A percentile compares a stretch with the other conserved stretches of the same genome.
phyloP scores from a whole-genome alignment of 35 echinoderm and acorn worm genomes.

The Amphiura filiformis region DNA sequence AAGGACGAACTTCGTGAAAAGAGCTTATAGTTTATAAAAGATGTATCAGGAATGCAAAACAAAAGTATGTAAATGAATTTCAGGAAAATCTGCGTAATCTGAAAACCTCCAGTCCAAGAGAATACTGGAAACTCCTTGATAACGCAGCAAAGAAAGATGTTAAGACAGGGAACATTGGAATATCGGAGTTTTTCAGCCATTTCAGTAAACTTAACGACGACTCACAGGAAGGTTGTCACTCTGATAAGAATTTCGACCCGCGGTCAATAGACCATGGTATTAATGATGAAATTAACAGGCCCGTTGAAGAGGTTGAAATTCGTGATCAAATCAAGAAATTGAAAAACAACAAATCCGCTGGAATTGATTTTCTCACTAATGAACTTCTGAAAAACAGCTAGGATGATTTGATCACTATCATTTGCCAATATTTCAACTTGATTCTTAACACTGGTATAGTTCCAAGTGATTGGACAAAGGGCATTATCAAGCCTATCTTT shows the following conservation, averaged over 20 bases:
- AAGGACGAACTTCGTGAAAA: background rate
- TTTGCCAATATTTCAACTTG: background rate
- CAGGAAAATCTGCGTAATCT: background rate
- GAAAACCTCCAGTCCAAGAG: conserved; percentile 12
- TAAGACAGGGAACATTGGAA: background rate
- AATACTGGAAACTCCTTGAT: conserved; percentile 16
- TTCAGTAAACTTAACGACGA: conserved; percentile 5
- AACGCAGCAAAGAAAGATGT: background rate
- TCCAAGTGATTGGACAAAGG: conserved; percentile 29
- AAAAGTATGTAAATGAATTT: background rate
- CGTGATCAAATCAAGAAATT: background rate
- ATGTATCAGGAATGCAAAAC: background rate
- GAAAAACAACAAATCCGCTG: conserved; percentile 15
- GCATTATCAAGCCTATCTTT: conserved; percentile 34
- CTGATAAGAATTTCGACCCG: background rate
- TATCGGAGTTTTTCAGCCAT: background rate
- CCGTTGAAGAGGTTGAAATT: background rate
- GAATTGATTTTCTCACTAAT: background rate
- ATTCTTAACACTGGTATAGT: conserved; percentile 15
- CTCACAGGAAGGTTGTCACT: too few relatives aligned
- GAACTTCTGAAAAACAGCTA: background rate
- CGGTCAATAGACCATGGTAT: background rate
- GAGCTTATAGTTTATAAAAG: background rate
- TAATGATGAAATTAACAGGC: conserved; percentile 13
- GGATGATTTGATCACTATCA: conserved; percentile 15